Evolutionary conservation across 2,797 vertebrate genomes (phyloP).

Genomic region (Phyllotis vaccarum): DNA sequence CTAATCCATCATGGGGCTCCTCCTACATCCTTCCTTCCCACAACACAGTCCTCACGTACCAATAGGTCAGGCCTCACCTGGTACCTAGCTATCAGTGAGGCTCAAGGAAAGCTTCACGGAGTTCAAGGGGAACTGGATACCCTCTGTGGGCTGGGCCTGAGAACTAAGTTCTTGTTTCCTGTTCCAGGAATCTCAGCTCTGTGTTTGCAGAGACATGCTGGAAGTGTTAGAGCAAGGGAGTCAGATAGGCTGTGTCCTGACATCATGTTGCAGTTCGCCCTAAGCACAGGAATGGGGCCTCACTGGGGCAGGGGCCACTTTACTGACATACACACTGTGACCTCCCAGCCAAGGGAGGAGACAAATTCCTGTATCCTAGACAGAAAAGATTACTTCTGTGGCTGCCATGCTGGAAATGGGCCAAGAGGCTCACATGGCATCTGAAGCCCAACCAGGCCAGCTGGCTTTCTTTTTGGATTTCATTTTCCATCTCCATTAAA

Average conservation of each 20-base stretch:
- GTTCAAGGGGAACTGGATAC: neutral
- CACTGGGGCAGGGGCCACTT: no score
- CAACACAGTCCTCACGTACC: neutral
- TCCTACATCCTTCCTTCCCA: neutral
- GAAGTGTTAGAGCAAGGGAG: neutral
- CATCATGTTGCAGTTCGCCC: neutral
- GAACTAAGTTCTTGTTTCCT: neutral
- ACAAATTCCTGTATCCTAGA: neutral
- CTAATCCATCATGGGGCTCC: neutral
- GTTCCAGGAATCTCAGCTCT: slow-evolving; percentile 1
- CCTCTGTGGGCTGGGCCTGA: neutral
- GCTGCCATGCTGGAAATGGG: neutral
- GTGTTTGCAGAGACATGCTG: neutral
- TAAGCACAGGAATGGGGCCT: neutral
- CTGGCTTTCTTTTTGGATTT: neutral
- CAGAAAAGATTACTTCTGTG: neutral
- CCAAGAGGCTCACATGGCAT: neutral
- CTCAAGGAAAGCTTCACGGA: neutral
- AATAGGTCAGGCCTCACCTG: neutral
- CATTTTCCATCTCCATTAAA: neutral
- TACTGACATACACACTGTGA: neutral
- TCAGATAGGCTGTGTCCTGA: neutral
- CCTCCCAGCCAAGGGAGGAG: neutral
- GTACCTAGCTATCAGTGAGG: neutral
- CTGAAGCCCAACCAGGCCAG: neutral